A percentile compares a stretch with the other conserved stretches of the same genome.
These are phyloP conservation scores for Diadophis punctatus DNA, from an alignment of 2,113 vertebrate species.

Conservation along the genomic window DNA sequence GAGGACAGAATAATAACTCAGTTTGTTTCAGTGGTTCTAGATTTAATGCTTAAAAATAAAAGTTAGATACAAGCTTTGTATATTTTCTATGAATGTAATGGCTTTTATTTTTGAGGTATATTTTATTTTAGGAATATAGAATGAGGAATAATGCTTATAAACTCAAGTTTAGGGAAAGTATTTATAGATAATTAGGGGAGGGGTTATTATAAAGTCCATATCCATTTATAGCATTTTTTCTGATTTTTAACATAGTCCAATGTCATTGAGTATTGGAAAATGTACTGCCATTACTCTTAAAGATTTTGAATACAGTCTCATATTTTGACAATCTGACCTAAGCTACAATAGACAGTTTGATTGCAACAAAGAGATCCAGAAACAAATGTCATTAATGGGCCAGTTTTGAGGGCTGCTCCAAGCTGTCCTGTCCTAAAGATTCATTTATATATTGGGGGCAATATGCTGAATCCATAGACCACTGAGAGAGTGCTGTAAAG, in stretches of 20 bases:
- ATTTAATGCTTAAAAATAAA: not conserved
- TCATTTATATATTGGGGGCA: not conserved
- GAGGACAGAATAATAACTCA: not conserved
- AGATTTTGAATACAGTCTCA: not conserved
- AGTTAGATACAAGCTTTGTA: not conserved
- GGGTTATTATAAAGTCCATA: not conserved
- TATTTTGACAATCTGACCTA: not conserved
- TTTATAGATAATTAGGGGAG: not conserved
- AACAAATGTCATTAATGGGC: not conserved
- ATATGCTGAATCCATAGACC: too few species aligned
- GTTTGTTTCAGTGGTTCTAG: not conserved
- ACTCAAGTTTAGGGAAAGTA: not conserved
- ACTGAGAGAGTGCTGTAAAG: too few species aligned
- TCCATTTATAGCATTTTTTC: not conserved
- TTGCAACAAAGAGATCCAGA: not conserved
- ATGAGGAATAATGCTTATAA: not conserved
- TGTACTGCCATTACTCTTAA: not conserved
- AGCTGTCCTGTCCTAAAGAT: not conserved
- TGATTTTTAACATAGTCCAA: not conserved
- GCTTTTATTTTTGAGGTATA: not conserved
- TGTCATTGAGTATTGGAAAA: not conserved
- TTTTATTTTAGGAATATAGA: not conserved
- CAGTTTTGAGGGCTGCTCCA: not conserved
- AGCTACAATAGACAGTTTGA: not conserved
- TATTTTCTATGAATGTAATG: not conserved